Percentiles rank a stretch among this genome's conserved stretches.
phyloP scores from a whole-genome alignment of 2,888 invertebrate species.

The Glaucopsyche alexis region DNA sequence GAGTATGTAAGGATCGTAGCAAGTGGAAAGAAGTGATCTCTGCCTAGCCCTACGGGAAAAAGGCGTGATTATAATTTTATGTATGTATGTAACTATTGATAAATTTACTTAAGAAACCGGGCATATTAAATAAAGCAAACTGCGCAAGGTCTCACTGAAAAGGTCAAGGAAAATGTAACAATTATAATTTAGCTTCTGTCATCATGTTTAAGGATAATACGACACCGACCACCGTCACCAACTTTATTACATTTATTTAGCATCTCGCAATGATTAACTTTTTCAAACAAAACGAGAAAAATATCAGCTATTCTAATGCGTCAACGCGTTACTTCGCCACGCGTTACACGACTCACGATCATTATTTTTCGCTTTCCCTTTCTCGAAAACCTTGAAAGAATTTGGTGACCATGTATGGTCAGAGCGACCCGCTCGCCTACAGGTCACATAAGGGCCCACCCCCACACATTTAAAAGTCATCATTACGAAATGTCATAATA shows the following conservation, averaged over 20 bases:
- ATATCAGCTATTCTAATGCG: background rate
- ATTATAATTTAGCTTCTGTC: background rate
- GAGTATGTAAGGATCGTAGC: too few relatives aligned
- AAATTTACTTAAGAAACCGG: too few relatives aligned
- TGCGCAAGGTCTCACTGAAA: background rate
- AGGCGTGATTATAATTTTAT: too few relatives aligned
- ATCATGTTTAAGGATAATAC: background rate
- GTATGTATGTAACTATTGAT: too few relatives aligned
- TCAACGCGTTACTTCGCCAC: background rate
- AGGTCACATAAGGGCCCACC: conserved; percentile 7
- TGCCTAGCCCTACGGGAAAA: too few relatives aligned
- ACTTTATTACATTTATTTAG: background rate
- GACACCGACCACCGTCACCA: background rate
- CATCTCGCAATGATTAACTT: too few relatives aligned
- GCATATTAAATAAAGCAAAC: too few relatives aligned
- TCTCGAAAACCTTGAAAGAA: background rate
- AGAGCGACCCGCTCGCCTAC: conserved; percentile 13
- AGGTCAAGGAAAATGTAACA: background rate
- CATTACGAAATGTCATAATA: background rate
- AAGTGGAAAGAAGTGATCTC: too few relatives aligned
- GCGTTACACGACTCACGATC: background rate
- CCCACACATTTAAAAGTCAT: background rate
- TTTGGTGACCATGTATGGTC: background rate
- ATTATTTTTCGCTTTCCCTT: background rate
- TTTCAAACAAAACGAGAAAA: too few relatives aligned